These are phyloP conservation scores for Notodonta dromedarius DNA, from an alignment of 2,888 invertebrate genomes.

Conservation along the genomic window DNA sequence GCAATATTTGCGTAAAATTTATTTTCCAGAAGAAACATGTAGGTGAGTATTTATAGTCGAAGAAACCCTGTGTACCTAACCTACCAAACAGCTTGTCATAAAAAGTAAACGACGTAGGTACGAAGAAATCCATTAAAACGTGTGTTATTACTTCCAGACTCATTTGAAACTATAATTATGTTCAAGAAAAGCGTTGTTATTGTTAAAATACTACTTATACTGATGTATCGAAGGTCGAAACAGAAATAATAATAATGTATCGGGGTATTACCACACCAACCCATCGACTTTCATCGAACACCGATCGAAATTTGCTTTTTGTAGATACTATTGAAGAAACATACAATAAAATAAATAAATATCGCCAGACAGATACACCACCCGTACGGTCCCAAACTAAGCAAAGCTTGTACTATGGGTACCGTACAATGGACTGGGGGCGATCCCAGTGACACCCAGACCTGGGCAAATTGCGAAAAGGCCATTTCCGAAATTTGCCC, in stretches of 20 bases:
- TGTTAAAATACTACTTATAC: neutral
- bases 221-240: neutral
- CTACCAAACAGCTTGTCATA: neutral
- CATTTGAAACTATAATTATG: slow-evolving; percentile 1
- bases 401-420: no score
- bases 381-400: no score
- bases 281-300: no score
- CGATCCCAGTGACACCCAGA: no score
- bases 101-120: neutral
- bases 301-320: no score
- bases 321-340: no score
- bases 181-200: neutral
- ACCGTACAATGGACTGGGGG: no score
- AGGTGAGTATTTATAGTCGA: neutral
- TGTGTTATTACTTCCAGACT: neutral
- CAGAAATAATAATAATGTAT: neutral
- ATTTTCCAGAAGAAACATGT: neutral
- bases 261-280: no score
- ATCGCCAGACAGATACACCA: no score
- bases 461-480: no score
- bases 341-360: no score
- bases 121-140: neutral
- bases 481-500: no score
- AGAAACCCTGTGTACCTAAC: neutral
- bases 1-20: neutral